Percentiles rank a stretch among this genome's conserved stretches.
These are phyloP conservation scores for Acleris holmiana DNA, from an alignment of 2,888 invertebrate genomes.

Conservation along the genomic window DNA sequence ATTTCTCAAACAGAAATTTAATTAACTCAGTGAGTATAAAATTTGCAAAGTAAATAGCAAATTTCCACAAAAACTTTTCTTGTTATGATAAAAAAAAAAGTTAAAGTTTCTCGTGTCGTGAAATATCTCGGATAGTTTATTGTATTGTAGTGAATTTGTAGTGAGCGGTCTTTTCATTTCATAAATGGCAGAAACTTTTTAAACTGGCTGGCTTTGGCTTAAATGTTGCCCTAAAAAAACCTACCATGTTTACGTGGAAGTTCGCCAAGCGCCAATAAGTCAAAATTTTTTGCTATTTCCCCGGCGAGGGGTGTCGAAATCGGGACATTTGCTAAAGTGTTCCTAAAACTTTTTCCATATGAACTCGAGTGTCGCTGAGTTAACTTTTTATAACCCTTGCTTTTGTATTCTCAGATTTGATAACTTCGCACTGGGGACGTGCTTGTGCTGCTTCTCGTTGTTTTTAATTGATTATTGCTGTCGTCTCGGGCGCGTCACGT, in stretches of 20 bases:
- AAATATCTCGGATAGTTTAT: slow-evolving; percentile 10
- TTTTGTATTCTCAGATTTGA: slow-evolving; percentile 60
- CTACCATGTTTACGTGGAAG: slow-evolving; percentile 69
- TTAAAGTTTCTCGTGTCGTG: slow-evolving; percentile 2
- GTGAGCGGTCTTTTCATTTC: slow-evolving; percentile 52
- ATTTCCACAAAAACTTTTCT: slow-evolving; percentile 9
- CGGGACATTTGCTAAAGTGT: slow-evolving; percentile 75
- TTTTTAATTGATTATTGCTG: slow-evolving; percentile 12
- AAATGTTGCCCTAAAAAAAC: slow-evolving; percentile 68
- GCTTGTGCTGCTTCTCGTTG: slow-evolving; percentile 6
- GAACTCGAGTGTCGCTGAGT: slow-evolving; percentile 63
- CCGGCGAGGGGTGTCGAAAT: slow-evolving; percentile 61
- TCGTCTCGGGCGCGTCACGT: not conserved
- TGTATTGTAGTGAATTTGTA: slow-evolving; percentile 16
- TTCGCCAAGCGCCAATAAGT: slow-evolving; percentile 57
- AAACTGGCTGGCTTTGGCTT: slow-evolving; percentile 52
- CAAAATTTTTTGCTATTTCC: slow-evolving; percentile 74
- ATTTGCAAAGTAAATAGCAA: not conserved
- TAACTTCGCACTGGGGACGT: slow-evolving; percentile 47
- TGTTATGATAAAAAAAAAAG: slow-evolving; percentile 15
- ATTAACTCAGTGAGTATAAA: not conserved
- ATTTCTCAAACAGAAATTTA: not conserved
- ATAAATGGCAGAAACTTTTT: slow-evolving; percentile 59
- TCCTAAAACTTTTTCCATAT: slow-evolving; percentile 69
- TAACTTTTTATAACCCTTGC: slow-evolving; percentile 65